Evolutionary conservation across 2,888 invertebrate genomes (phyloP).

Genomic region (Andrena bucephala): DNA sequence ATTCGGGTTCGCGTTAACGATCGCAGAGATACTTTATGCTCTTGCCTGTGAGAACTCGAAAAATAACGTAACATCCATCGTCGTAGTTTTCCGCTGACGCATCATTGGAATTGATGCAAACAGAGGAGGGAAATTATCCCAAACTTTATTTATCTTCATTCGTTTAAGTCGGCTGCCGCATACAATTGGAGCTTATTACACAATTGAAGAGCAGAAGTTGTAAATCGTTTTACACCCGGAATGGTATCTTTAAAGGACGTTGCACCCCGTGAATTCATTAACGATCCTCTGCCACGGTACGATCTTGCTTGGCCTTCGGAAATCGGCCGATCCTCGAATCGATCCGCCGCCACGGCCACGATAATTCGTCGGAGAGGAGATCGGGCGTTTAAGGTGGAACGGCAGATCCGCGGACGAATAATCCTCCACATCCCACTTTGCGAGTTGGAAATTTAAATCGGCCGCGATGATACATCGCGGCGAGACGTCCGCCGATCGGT

Average conservation of each 20-base stretch:
- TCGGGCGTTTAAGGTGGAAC: slow-evolving; percentile 40
- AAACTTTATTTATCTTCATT: slow-evolving; percentile 54
- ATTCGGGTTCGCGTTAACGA: not conserved
- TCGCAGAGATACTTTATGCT: not conserved
- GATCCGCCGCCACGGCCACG: not conserved
- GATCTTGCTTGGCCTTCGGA: slow-evolving; percentile 11
- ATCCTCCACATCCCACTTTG: slow-evolving; percentile 42
- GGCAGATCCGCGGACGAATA: slow-evolving; percentile 41
- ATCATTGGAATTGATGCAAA: slow-evolving; percentile 1
- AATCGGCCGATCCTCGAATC: not conserved
- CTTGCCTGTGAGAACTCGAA: not conserved
- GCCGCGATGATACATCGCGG: slow-evolving; percentile 6
- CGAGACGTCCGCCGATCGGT: slow-evolving; percentile 29
- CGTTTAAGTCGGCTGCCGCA: slow-evolving; percentile 36
- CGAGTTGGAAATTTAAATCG: slow-evolving; percentile 38
- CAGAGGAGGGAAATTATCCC: slow-evolving; percentile 16
- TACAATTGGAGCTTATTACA: slow-evolving; percentile 60
- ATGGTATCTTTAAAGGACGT: slow-evolving; percentile 46
- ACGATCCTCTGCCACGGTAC: slow-evolving; percentile 2
- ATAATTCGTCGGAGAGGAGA: slow-evolving; percentile 16
- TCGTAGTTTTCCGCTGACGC: not conserved
- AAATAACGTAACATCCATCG: not conserved
- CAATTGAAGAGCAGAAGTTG: slow-evolving; percentile 58
- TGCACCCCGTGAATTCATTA: slow-evolving; percentile 47
- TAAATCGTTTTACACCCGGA: slow-evolving; percentile 55